These are phyloP conservation scores for Meteorus cinctellus DNA, from an alignment of 2,888 invertebrate genomes.

Conservation along the genomic window DNA sequence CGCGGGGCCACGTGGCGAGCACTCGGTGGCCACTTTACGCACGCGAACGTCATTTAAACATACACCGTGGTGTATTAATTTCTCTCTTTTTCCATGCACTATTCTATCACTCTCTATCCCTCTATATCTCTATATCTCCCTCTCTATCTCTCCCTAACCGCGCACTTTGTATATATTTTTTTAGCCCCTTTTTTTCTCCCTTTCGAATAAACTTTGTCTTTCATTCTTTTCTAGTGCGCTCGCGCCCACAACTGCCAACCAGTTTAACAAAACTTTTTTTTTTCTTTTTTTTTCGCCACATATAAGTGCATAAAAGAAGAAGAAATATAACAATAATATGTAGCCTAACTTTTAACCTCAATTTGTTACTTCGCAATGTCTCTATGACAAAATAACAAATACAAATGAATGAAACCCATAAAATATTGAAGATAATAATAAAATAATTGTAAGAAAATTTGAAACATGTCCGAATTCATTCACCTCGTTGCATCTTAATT, in stretches of 20 bases:
- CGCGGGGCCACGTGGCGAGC: conserved; percentile 70
- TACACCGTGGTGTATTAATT: conserved; percentile 31
- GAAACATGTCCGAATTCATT: no score
- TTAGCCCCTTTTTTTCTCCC: not conserved
- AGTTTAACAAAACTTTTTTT: not conserved
- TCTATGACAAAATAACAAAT: not conserved
- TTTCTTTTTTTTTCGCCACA: not conserved
- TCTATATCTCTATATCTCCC: not conserved
- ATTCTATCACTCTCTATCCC: conserved; percentile 30
- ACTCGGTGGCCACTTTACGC: conserved; percentile 63
- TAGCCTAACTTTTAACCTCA: not conserved
- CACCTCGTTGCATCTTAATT: not conserved
- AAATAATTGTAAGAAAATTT: not conserved
- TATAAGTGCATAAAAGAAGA: not conserved
- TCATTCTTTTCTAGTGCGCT: not conserved
- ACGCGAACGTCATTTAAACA: conserved; percentile 52
- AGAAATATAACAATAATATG: not conserved
- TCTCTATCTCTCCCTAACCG: not conserved
- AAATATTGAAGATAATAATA: not conserved
- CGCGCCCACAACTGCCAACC: not conserved
- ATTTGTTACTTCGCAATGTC: not conserved
- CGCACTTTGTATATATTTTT: not conserved
- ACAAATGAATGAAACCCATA: not conserved
- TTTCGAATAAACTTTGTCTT: not conserved
- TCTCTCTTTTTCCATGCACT: conserved; percentile 19